Evolutionary conservation across 2,797 vertebrate species (phyloP).

Genomic region (Oceanodroma leucorhoa): DNA sequence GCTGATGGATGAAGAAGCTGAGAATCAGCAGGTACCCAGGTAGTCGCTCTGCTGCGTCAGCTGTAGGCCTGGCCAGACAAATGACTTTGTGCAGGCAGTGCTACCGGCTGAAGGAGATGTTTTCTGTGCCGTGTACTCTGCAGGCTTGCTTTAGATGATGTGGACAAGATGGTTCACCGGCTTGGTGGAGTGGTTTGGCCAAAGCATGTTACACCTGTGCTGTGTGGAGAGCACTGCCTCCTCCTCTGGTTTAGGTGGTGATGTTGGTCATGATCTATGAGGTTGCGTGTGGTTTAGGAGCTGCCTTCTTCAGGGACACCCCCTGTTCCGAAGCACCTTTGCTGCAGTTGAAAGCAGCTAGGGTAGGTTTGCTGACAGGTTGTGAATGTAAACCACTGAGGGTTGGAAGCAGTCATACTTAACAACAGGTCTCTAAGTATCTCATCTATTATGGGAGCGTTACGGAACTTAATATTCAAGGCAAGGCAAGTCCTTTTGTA

Average conservation of each 20-base stretch:
- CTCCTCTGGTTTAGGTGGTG: neutral
- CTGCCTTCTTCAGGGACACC: neutral
- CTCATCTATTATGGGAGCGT: rapidly evolving
- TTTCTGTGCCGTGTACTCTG: rapidly evolving
- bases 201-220: neutral
- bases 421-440: neutral
- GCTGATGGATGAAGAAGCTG: neutral
- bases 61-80: neutral
- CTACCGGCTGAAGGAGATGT: neutral
- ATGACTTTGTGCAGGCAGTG: neutral
- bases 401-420: rapidly evolving
- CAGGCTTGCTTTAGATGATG: rapidly evolving
- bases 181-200: neutral
- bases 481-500: neutral
- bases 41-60: neutral
- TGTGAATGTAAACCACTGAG: neutral
- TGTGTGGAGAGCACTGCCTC: neutral
- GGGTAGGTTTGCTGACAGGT: neutral
- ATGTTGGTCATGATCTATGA: rapidly evolving
- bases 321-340: neutral
- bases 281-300: neutral
- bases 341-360: neutral
- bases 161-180: neutral
- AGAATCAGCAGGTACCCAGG: neutral
- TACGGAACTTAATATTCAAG: neutral